phyloP scores from a whole-genome alignment of 2,888 invertebrate genomes.

The Sturmia bella region DNA sequence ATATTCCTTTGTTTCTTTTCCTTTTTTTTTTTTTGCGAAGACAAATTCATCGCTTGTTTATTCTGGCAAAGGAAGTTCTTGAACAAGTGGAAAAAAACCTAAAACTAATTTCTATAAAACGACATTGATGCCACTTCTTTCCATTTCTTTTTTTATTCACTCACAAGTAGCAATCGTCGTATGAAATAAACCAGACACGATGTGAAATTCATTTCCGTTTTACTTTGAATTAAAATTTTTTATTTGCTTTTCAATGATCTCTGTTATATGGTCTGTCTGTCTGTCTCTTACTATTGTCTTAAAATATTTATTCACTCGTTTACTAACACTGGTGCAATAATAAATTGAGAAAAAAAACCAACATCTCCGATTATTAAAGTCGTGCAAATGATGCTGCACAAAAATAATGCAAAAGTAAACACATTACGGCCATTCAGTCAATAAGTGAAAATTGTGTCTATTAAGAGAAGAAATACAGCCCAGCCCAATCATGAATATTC shows the following conservation, averaged over 20 bases:
- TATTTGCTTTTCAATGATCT: constrained; percentile 54
- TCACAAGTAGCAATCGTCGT: constrained; percentile 36
- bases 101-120: constrained; percentile 37
- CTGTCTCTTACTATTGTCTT: constrained; percentile 33
- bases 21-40: neutral
- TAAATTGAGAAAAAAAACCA: neutral
- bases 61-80: constrained; percentile 48
- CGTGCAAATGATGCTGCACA: constrained; percentile 44
- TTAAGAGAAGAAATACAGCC: neutral
- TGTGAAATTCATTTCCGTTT: constrained; percentile 69
- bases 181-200: constrained; percentile 59
- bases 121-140: constrained; percentile 51
- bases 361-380: constrained; percentile 27
- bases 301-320: constrained; percentile 8
- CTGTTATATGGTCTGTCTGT: constrained; percentile 17
- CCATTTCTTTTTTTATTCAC: neutral
- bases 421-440: constrained; percentile 25
- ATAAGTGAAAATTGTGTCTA: neutral
- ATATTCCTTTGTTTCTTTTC: constrained; percentile 5
- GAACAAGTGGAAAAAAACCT: constrained; percentile 6
- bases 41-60: constrained; percentile 14
- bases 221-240: constrained; percentile 64
- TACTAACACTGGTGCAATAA: constrained; percentile 27
- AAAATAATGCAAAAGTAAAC: constrained; percentile 17
- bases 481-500: neutral